Evolutionary conservation across 37 sponge, comb jelly and placozoan genomes (phyloP).

Genomic region (Theonella swinhoei): DNA sequence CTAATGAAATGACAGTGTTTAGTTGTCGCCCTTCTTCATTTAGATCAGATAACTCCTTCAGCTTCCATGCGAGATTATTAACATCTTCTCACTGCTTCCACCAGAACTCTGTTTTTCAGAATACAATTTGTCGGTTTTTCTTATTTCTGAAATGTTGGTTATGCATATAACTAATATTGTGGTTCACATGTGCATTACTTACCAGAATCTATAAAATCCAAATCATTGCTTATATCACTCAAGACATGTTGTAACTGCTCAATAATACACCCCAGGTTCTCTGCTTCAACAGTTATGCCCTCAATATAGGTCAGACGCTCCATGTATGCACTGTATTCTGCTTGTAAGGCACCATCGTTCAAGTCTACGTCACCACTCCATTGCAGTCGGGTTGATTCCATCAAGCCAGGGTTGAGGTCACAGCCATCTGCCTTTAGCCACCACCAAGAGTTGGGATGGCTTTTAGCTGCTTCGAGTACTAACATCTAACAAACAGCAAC

Average conservation of each 20-base stretch:
- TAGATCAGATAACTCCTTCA: constrained; percentile 7
- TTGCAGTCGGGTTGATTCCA: constrained; percentile 1
- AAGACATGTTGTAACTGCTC: no score
- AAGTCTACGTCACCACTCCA: constrained; percentile 46
- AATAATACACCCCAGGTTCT: no score
- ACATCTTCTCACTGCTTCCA: background rate
- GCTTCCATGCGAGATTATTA: constrained; percentile 33
- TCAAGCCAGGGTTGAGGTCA: constrained; percentile 19
- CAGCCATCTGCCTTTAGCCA: constrained; percentile 44
- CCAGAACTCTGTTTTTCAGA: constrained; percentile 7
- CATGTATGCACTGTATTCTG: background rate
- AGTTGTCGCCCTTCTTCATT: constrained; percentile 9
- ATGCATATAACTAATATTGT: no score
- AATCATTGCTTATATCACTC: no score
- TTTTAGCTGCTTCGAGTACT: constrained; percentile 14
- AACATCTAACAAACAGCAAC: no score
- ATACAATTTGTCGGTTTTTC: constrained; percentile 3
- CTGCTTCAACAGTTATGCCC: background rate
- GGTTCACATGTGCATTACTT: no score
- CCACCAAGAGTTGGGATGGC: constrained; percentile 34
- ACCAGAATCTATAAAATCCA: no score
- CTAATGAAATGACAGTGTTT: background rate
- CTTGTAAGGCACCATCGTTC: background rate
- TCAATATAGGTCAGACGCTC: no score
- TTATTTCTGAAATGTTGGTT: constrained; percentile 27